Conservation (phyloP, 2,113 vertebrate genomes). For the Odontesthes bonariensis region DNA sequence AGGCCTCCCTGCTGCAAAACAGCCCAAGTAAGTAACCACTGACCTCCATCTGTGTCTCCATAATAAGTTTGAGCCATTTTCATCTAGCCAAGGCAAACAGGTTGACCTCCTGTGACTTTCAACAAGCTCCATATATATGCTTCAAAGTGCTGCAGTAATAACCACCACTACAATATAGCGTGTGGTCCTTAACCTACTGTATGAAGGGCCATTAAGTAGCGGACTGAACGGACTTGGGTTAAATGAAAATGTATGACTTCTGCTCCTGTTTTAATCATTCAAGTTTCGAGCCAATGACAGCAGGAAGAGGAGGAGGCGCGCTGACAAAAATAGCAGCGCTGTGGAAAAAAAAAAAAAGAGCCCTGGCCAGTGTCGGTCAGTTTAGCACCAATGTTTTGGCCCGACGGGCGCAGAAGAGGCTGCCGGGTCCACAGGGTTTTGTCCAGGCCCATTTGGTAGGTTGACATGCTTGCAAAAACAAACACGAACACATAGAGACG, state of each 20-base stretch:
- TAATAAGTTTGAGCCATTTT: constrained; percentile 28
- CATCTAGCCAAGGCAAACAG: constrained; percentile 20
- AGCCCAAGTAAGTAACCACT: constrained; percentile 5
- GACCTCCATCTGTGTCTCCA: neutral
- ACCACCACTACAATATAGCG: constrained; percentile 27
- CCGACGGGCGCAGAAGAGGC: constrained; percentile 10
- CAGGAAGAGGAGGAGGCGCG: constrained; percentile 25
- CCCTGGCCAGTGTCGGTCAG: constrained; percentile 47
- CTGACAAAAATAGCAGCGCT: constrained; percentile 56
- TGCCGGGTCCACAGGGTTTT: constrained; percentile 18
- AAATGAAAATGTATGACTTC: constrained; percentile 66
- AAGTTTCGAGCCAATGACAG: constrained; percentile 50
- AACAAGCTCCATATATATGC: constrained; percentile 28
- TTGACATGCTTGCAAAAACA: constrained; percentile 16
- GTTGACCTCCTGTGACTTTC: constrained; percentile 52
- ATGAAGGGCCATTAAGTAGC: constrained; percentile 40
- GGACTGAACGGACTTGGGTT: constrained; percentile 44
- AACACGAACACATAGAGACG: neutral
- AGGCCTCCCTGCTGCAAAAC: neutral
- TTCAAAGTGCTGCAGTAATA: constrained; percentile 17
- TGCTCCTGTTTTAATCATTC: constrained; percentile 59
- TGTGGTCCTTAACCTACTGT: constrained; percentile 36
- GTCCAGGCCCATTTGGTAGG: constrained; percentile 1
- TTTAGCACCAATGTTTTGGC: constrained; percentile 60
- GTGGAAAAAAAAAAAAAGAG: constrained; percentile 52